Evolutionary conservation across 92 coral and sea anemone genomes (phyloP).

Genomic region (Phenganax marumi): DNA sequence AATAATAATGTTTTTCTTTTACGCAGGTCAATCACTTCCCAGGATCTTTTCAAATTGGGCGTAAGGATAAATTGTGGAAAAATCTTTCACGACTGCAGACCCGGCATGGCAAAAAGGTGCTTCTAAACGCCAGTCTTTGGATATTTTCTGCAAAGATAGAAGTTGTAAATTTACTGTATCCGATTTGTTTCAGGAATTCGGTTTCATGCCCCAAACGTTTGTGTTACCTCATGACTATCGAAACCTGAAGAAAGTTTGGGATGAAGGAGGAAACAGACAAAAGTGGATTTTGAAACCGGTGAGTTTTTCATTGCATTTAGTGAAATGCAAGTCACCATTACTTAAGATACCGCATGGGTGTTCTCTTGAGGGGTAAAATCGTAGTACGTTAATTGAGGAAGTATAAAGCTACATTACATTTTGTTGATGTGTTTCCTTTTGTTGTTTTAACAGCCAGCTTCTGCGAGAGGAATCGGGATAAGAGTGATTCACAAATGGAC

Average conservation of each 20-base stretch:
- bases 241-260: constrained; percentile 93
- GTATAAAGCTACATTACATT: no score
- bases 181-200: constrained; percentile 71
- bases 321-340: no score
- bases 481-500: constrained; percentile 93
- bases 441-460: constrained; percentile 74
- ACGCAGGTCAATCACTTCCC: constrained; percentile 92
- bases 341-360: no score
- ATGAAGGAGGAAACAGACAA: constrained; percentile 87
- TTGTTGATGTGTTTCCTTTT: not conserved
- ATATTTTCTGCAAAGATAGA: not conserved
- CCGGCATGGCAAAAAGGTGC: constrained; percentile 86
- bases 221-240: constrained; percentile 91
- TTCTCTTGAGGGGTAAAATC: no score
- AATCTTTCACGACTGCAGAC: constrained; percentile 80
- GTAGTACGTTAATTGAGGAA: no score
- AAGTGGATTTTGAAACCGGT: constrained; percentile 99
- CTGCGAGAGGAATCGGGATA: constrained; percentile 97
- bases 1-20: not conserved
- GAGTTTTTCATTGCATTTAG: constrained; percentile 21
- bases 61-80: constrained; percentile 95
- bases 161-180: not conserved
- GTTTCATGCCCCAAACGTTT: constrained; percentile 93
- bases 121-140: not conserved
- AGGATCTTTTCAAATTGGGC: constrained; percentile 97